Conservation (phyloP, 2,113 vertebrate genomes). For the Emydura subglobosa region DNA sequence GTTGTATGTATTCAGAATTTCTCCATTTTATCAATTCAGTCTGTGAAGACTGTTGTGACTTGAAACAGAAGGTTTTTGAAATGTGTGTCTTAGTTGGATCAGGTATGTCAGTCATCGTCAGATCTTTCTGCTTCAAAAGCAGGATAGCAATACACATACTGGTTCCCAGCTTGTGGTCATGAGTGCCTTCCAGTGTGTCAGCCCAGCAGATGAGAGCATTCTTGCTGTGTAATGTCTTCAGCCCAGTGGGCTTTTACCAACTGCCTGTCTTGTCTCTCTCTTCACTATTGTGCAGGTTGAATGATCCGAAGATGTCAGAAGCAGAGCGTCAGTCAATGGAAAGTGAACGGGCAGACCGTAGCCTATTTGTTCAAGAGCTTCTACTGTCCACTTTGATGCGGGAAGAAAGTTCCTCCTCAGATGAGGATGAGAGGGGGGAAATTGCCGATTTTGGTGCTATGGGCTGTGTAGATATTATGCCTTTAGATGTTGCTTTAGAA, state of each 20-base stretch:
- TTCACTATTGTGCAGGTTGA: conserved; percentile 85
- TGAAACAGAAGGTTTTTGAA: background rate
- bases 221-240: accelerated
- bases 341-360: conserved; percentile 94
- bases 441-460: conserved; percentile 98
- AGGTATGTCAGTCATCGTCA: accelerated
- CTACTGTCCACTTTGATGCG: conserved; percentile 96
- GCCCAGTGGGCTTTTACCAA: background rate
- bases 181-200: accelerated
- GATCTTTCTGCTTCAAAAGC: accelerated
- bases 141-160: background rate
- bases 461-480: conserved; percentile 99
- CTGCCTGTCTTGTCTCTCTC: conserved; percentile 35
- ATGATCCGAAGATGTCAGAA: conserved; percentile 97
- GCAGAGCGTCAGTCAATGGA: conserved; percentile 94
- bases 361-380: conserved; percentile 98
- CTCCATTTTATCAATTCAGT: background rate
- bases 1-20: background rate
- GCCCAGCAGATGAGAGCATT: background rate
- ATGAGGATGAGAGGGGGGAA: conserved; percentile 96
- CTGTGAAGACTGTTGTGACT: accelerated
- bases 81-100: accelerated
- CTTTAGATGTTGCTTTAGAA: conserved; percentile 99
- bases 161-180: background rate
- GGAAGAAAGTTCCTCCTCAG: conserved; percentile 97